phyloP scores from a whole-genome alignment of 2,888 invertebrate species.

The Apodemia duryi region DNA sequence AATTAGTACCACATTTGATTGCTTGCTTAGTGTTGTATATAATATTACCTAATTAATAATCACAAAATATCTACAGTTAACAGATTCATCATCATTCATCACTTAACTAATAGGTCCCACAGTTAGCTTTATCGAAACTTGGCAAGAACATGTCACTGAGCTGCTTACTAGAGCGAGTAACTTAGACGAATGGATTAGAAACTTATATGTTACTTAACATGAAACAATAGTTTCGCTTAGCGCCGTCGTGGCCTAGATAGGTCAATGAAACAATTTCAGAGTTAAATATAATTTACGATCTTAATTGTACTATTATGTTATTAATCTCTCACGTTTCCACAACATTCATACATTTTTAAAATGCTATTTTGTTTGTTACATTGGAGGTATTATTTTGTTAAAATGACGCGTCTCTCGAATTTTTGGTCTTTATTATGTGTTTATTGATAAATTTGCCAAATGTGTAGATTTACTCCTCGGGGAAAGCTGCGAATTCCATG shows the following conservation, averaged over 20 bases:
- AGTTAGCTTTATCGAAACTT: conserved; percentile 20
- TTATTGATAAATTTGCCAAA: no score
- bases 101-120: conserved; percentile 7
- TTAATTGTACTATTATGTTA: neutral
- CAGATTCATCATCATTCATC: neutral
- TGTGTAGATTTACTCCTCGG: no score
- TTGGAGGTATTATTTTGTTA: no score
- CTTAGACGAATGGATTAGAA: conserved; percentile 16
- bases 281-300: neutral
- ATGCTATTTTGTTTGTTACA: no score
- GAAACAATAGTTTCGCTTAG: conserved; percentile 15
- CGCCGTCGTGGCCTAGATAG: conserved; percentile 10
- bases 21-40: neutral
- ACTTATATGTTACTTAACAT: conserved; percentile 14
- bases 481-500: no score
- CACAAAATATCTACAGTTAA: neutral
- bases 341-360: no score
- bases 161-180: conserved; percentile 21
- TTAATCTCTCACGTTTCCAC: no score
- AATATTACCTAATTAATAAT: neutral
- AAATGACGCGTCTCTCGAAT: no score
- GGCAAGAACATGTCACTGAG: conserved; percentile 21
- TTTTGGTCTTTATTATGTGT: no score
- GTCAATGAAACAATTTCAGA: conserved; percentile 1
- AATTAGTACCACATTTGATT: no score